Base-by-base conservation (phyloP, 2,888 invertebrate genomes). In the Tuta absoluta region DNA sequence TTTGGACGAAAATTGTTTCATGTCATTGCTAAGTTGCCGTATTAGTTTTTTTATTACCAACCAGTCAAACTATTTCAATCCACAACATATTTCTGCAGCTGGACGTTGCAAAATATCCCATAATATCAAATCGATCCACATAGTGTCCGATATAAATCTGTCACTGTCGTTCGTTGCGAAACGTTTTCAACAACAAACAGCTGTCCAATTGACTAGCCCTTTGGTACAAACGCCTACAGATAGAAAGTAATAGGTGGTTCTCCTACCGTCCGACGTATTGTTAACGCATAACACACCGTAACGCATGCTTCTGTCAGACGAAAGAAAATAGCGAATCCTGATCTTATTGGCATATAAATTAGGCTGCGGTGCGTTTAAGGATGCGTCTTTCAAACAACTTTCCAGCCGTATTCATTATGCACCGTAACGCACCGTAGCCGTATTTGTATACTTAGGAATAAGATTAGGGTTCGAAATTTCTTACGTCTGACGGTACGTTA, bases 151-250 rank as follows among this genome's bases (percentile, higher is more conserved):
- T 61, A 61, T 61, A 61, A 48, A 61, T 61, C 61, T 61, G 49
- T 61, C 61, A 61, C 49, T 61, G 61, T 61, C 61, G 17, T 61
- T 61, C 61, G 17, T 61, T 61, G 45, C 41, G 61, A 19, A 61
- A 61, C 60, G 21, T 28, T 56, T 17, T 17, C 24, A 28, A 28
- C 56, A 10, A 56, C 56, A 33, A 19, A 1, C 56, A 56, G 56
- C 56, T 53, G 51, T 53, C 51, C 23, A 28, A 17, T 45, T 45
- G n/a, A 45, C 45, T 53, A 56, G 56, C 56, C 56, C 33, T n/a
- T 56, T 51, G 51, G 17, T 17, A 33, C 56, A 56, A 1, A 14
- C 56, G 33, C 56, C 33, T 28, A 17, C 17, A 28, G 56, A 17
- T 56, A 56, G 56, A 33, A 53, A 53, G 14, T 14, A 53, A 23